Evolutionary conservation across 1,140 invertebrate species (phyloP).

Genomic region (Camponotus floridanus): DNA sequence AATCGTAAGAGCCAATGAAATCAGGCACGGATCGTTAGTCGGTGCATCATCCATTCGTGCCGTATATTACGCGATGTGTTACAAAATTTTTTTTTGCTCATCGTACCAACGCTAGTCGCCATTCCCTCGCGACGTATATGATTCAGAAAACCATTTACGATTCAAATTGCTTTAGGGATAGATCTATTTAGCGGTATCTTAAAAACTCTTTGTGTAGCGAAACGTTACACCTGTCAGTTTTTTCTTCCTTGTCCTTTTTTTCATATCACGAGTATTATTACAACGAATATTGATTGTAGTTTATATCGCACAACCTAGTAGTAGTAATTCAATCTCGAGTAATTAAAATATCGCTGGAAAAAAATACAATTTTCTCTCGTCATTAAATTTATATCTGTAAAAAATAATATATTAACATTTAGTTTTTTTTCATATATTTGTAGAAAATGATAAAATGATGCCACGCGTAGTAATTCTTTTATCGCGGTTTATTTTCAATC

Average conservation of each 20-base stretch:
- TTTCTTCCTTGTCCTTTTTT: neutral
- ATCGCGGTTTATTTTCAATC: neutral
- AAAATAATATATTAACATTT: neutral
- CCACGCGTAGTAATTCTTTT: neutral
- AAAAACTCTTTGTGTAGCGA: neutral
- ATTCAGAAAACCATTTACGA: neutral
- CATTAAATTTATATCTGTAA: neutral
- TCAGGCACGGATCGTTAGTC: slow-evolving; percentile 56
- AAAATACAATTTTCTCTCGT: neutral
- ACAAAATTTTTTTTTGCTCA: slow-evolving; percentile 50
- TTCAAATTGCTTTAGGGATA: neutral
- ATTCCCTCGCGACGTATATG: neutral
- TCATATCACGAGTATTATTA: neutral
- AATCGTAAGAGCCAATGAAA: slow-evolving; percentile 54
- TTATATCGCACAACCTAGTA: no score
- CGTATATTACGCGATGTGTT: slow-evolving; percentile 62
- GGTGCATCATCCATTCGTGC: slow-evolving; percentile 60
- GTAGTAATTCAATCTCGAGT: no score
- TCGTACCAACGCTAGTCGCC: slow-evolving; percentile 7
- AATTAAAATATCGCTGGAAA: neutral
- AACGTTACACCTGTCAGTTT: neutral
- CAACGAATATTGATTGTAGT: no score
- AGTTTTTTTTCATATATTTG: neutral
- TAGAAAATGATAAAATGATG: neutral
- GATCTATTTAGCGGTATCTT: neutral